Evolutionary conservation across 2,797 vertebrate species (phyloP).

Genomic region (Hippocampus kuda): DNA sequence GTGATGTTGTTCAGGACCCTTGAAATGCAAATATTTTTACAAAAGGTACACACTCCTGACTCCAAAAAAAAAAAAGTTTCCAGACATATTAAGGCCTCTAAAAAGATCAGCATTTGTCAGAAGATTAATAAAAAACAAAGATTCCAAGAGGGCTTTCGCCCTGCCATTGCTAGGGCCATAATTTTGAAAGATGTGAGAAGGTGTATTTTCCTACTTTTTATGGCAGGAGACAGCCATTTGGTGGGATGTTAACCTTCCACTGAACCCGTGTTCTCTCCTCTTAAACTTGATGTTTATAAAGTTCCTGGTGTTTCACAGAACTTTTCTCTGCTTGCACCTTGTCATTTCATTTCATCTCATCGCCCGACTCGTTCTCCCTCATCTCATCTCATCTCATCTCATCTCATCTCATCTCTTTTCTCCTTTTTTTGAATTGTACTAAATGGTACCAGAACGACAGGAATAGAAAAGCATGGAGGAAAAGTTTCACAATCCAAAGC

Average conservation of each 20-base stretch:
- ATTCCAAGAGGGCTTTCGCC: background rate
- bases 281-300: background rate
- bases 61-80: too few relatives aligned
- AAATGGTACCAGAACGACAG: background rate
- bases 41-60: too few relatives aligned
- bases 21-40: too few relatives aligned
- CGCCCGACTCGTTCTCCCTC: slow-evolving; percentile 16
- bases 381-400: background rate
- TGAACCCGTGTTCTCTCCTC: slow-evolving; percentile 16
- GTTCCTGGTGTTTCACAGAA: background rate
- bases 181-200: background rate
- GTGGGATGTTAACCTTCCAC: slow-evolving; percentile 13
- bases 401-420: background rate
- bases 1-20: too few relatives aligned
- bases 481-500: background rate
- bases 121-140: background rate
- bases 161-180: background rate
- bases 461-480: background rate
- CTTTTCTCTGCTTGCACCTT: slow-evolving; percentile 11
- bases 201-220: background rate
- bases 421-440: background rate
- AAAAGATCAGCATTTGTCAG: background rate
- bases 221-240: background rate
- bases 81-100: background rate
- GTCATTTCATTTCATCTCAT: slow-evolving; percentile 7